These are phyloP conservation scores for Cossypha polioptera DNA, from an alignment of 2,797 vertebrate genomes.

Conservation along the genomic window DNA sequence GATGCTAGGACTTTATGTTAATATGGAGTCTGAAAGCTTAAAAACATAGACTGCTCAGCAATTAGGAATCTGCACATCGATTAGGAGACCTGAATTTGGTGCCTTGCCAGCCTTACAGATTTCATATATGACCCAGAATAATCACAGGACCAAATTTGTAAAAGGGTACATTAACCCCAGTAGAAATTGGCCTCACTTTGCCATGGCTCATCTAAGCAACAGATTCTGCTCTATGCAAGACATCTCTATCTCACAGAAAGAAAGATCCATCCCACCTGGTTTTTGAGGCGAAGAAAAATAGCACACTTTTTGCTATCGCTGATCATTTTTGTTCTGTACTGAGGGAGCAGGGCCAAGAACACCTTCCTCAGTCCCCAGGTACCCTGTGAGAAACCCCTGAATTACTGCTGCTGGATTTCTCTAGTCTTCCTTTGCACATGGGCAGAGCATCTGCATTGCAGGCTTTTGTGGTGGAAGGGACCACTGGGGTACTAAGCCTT, in stretches of 20 bases:
- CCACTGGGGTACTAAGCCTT: not conserved
- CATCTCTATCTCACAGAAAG: not conserved
- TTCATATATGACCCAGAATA: conserved; percentile 2
- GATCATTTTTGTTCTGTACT: not conserved
- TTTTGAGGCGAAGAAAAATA: not conserved
- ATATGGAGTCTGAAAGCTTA: not conserved
- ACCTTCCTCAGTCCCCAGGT: not conserved
- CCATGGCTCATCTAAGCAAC: not conserved
- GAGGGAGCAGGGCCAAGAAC: not conserved
- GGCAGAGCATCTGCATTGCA: not conserved
- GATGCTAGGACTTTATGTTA: conserved; percentile 18
- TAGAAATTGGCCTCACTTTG: not conserved
- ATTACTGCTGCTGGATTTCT: not conserved
- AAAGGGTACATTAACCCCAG: not conserved
- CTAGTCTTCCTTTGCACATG: not conserved
- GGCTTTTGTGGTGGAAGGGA: not conserved
- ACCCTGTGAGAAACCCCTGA: not conserved
- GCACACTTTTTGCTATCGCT: not conserved
- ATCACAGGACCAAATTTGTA: not conserved
- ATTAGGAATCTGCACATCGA: conserved; percentile 1
- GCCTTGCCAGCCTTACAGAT: not conserved
- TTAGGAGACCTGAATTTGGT: not conserved
- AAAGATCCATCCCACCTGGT: not conserved
- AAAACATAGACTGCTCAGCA: conserved; percentile 10
- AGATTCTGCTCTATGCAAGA: not conserved